Evolutionary conservation across 2,113 vertebrate species (phyloP), one percentile per base, ranked within the genome.

Genomic region (Glaucomys volans): DNA sequence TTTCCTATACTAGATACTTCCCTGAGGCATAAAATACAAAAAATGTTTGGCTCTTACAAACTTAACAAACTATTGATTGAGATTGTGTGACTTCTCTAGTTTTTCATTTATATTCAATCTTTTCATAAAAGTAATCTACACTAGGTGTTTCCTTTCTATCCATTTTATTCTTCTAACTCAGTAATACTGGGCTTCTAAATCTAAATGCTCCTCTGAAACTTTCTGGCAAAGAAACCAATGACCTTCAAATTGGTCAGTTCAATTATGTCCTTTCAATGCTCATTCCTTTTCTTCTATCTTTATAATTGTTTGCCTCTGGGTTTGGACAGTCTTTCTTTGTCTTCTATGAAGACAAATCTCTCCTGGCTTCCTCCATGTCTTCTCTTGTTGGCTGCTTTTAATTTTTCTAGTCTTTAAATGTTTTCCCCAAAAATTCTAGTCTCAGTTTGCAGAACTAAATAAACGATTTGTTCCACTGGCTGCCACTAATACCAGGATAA

Each of bases 291-390:
- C 37, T 89, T 87, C 57, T 72, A 11, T 59, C n/a, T 83, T 88
- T 50, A 83, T 0, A 69, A 16, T 7, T 62, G 11, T 88, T 50
- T 76, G 50, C 30, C 50, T 16, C 40, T 83, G 6, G 83, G 30
- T 76, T 67, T 90, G 80, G 42, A 87, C 12, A 87, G 28, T 94
- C 37, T 57, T 93, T 44, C 62, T 93, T 72, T 93, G 86, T 72
- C n/a, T 77, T 93, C 69, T 79, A 66, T 42, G 18, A 84, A 66
- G 59, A 37, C n/a, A 75, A 57, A 35, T 62, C n/a, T 84, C n/a
- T 66, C 40, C 35, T 76, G 52, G 32, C 14, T 92, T 88, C 28
- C 20, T 83, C 62, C 5, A 18, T 47, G 44, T 71, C 42, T 76
- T 52, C 26, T 72, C 72, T 71, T 84, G 42, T 62, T 84, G 54